Conservation (phyloP, 2,888 invertebrate species). For the Leptura quadrifasciata region DNA sequence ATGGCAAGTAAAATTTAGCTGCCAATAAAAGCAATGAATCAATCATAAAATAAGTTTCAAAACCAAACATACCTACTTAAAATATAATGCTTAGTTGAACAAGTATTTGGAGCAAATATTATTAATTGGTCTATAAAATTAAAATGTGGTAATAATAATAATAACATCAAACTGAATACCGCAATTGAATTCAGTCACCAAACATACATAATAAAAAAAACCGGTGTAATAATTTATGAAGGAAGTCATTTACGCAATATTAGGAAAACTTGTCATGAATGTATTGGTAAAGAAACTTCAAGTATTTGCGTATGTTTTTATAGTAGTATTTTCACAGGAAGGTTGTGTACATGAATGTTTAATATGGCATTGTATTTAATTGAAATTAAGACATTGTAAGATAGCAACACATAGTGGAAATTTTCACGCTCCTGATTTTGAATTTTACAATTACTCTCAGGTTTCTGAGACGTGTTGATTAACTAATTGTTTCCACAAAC, state of each 20-base stretch:
- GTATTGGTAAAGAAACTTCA: too few relatives aligned
- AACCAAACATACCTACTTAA: neutral
- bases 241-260: slow-evolving; percentile 9
- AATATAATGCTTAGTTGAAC: slow-evolving; percentile 23
- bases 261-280: too few relatives aligned
- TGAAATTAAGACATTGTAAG: too few relatives aligned
- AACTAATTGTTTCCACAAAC: too few relatives aligned
- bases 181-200: slow-evolving; percentile 21
- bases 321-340: too few relatives aligned
- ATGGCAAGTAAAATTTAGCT: neutral
- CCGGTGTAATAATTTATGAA: neutral
- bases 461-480: too few relatives aligned
- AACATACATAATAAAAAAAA: neutral
- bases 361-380: too few relatives aligned
- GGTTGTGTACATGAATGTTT: too few relatives aligned
- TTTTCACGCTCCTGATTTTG: too few relatives aligned
- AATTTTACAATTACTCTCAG: too few relatives aligned
- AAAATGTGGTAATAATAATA: neutral
- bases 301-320: too few relatives aligned
- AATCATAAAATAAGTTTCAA: slow-evolving; percentile 20
- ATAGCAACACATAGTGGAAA: too few relatives aligned
- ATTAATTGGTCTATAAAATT: slow-evolving; percentile 12
- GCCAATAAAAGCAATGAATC: neutral
- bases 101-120: slow-evolving; percentile 28
- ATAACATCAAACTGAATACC: slow-evolving; percentile 13